Conservation (phyloP, 64 coral and sea anemone species). For the Montipora foliosa region DNA sequence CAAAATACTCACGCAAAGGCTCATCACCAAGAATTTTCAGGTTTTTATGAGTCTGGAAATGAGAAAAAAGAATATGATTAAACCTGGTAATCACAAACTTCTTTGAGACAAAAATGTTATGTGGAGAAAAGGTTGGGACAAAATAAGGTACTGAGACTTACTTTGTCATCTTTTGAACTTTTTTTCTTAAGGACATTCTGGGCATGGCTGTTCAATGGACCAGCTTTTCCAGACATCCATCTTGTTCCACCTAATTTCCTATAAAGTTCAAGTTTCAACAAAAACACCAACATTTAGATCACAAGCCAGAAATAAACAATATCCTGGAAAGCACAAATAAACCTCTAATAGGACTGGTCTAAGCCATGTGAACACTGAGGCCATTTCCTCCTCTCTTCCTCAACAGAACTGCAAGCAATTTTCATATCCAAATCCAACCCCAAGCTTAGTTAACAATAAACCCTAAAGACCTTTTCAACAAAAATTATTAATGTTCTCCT, state of each 20-base stretch:
- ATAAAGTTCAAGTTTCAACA: not conserved
- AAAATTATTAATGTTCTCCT: too few species aligned
- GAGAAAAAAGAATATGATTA: not conserved
- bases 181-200: constrained; percentile 83
- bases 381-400: too few species aligned
- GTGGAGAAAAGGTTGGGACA: not conserved
- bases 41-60: constrained; percentile 76
- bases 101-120: not conserved
- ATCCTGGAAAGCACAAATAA: too few species aligned
- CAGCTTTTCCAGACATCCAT: constrained; percentile 84
- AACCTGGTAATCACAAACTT: not conserved
- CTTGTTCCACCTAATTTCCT: constrained; percentile 86
- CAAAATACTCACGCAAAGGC: constrained; percentile 81
- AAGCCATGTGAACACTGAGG: too few species aligned
- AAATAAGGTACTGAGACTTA: not conserved
- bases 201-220: constrained; percentile 27
- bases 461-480: too few species aligned
- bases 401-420: too few species aligned
- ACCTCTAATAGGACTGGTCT: too few species aligned
- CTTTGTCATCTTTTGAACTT: constrained; percentile 67
- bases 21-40: constrained; percentile 93
- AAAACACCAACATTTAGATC: not conserved
- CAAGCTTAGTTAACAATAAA: too few species aligned
- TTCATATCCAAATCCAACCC: too few species aligned
- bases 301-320: too few species aligned